A percentile compares a stretch with the other conserved stretches of the same genome.
phyloP scores from a whole-genome alignment of 2,888 invertebrate genomes.

The Philonicus albiceps region DNA sequence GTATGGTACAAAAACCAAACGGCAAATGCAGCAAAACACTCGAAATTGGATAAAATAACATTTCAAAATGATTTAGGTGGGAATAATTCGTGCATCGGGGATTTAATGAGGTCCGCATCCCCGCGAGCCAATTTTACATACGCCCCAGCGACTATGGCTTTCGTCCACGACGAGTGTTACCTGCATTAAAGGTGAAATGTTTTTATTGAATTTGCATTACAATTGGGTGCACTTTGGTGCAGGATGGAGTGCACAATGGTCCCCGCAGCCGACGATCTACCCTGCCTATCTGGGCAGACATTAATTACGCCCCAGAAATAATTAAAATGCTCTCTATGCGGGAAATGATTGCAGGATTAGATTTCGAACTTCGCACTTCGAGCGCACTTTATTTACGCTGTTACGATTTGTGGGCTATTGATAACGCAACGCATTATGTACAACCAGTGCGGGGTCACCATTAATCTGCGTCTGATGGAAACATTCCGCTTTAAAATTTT shows the following conservation, averaged over 20 bases:
- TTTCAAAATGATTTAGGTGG: constrained; percentile 5
- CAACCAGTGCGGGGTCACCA: background rate
- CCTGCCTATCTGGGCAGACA: background rate
- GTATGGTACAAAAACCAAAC: background rate
- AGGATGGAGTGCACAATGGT: background rate
- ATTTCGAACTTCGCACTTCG: background rate
- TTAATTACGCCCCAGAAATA: constrained; percentile 17
- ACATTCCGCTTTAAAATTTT: background rate
- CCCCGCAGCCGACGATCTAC: background rate
- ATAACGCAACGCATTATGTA: background rate
- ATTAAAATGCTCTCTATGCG: constrained; percentile 3
- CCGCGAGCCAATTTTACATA: background rate
- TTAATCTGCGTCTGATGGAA: background rate
- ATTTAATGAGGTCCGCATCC: background rate
- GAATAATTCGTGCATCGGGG: background rate
- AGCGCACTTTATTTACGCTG: background rate
- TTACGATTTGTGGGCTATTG: background rate
- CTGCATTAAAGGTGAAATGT: constrained; percentile 11
- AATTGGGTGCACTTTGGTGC: background rate
- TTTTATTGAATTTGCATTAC: constrained; percentile 29
- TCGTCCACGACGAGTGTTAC: background rate
- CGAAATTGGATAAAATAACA: background rate
- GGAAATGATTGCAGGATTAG: background rate
- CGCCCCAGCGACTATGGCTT: background rate
- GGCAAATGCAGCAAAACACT: background rate